Conservation (phyloP, 2,113 vertebrate species). For the Alligator mississippiensis region DNA sequence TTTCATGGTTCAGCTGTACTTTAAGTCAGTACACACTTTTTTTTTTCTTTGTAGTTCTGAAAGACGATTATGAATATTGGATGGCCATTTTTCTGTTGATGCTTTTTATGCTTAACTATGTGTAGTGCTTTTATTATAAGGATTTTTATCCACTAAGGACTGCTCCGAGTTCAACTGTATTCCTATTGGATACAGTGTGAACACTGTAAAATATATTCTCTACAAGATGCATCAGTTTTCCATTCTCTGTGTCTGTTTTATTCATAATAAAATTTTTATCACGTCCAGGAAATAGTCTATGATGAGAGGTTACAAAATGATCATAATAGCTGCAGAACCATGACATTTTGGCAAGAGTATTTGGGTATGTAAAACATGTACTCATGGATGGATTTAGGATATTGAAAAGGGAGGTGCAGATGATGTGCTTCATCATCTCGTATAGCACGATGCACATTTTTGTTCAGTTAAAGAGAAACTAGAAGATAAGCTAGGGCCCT, state of each 20-base stretch:
- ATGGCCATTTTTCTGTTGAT: background rate
- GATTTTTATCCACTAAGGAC: background rate
- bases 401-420: no score
- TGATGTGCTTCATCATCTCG: no score
- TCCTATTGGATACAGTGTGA: background rate
- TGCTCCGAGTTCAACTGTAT: background rate
- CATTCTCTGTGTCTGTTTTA: background rate
- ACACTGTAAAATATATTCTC: background rate
- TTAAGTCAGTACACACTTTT: background rate
- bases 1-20: background rate
- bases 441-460: no score
- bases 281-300: background rate
- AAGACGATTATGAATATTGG: background rate
- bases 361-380: background rate
- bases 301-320: background rate
- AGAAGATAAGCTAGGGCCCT: no score
- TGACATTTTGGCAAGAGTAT: background rate
- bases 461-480: no score
- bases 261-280: background rate
- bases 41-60: background rate
- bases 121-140: background rate
- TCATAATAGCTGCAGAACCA: background rate
- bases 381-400: no score
- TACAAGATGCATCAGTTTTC: background rate
- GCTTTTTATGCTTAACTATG: rapidly evolving